Conservation (phyloP, 2,888 invertebrate genomes). For the Troglohyphantes excavatus region DNA sequence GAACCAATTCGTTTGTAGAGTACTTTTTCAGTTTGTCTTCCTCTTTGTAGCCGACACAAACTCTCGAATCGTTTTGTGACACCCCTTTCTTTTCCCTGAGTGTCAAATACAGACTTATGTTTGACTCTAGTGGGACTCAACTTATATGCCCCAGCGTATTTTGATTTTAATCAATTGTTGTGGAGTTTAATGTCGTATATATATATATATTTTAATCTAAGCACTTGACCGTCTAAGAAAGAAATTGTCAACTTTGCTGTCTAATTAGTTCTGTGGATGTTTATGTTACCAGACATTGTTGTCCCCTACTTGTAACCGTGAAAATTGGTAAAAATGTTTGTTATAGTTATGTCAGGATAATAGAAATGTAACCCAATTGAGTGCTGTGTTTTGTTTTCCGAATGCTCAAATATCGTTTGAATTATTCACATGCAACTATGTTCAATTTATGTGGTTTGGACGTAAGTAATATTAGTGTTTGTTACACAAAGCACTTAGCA, state of each 20-base stretch:
- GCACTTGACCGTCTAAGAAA: slow-evolving; percentile 39
- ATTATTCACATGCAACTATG: slow-evolving; percentile 24
- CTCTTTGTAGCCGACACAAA: slow-evolving; percentile 32
- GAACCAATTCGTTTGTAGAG: neutral
- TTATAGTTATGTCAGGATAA: slow-evolving; percentile 2
- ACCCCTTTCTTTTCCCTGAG: slow-evolving; percentile 22
- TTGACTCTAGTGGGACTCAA: slow-evolving; percentile 36
- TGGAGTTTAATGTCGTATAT: slow-evolving; percentile 69
- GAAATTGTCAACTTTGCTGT: slow-evolving; percentile 12
- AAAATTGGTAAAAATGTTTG: slow-evolving; percentile 10
- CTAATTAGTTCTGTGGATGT: slow-evolving; percentile 32
- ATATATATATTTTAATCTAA: slow-evolving; percentile 65
- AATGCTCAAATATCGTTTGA: slow-evolving; percentile 69
- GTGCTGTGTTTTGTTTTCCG: slow-evolving; percentile 37
- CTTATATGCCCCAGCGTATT: slow-evolving; percentile 29
- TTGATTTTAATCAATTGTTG: slow-evolving; percentile 44
- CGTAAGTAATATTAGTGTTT: slow-evolving; percentile 65
- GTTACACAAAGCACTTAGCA: slow-evolving; percentile 73
- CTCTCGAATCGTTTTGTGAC: slow-evolving; percentile 51
- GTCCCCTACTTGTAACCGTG: neutral
- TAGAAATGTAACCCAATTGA: slow-evolving; percentile 19
- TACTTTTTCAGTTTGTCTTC: slow-evolving; percentile 58
- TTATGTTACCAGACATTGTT: slow-evolving; percentile 24
- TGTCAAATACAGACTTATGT: slow-evolving; percentile 46
- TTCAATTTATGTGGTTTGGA: slow-evolving; percentile 54